Percentiles rank a stretch among this genome's conserved stretches.
Conservation (phyloP, 2,888 invertebrate genomes). For the Heliconius ismenius region DNA sequence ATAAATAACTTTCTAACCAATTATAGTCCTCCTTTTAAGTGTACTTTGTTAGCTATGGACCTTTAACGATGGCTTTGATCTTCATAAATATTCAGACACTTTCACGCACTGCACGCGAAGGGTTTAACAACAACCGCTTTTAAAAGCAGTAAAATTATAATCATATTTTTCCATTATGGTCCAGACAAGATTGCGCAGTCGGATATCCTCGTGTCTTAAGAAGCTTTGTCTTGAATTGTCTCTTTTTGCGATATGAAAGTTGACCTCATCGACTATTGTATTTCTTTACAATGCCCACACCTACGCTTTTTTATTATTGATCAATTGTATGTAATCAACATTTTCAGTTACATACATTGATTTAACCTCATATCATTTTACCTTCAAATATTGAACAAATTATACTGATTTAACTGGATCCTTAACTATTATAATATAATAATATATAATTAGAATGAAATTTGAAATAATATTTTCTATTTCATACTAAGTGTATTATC, state of each 20-base stretch:
- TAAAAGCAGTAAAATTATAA: constrained; percentile 44
- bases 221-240: constrained; percentile 56
- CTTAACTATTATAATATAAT: not conserved
- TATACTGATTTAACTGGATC: not conserved
- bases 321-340: not conserved
- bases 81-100: constrained; percentile 73
- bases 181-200: constrained; percentile 37
- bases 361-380: not conserved
- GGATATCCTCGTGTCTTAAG: constrained; percentile 50
- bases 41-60: constrained; percentile 54
- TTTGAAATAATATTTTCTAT: constrained; percentile 5
- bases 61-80: constrained; percentile 59
- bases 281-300: constrained; percentile 42
- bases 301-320: constrained; percentile 30
- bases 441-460: not conserved
- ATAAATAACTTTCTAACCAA: constrained; percentile 70
- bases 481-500: constrained; percentile 2
- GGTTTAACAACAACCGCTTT: constrained; percentile 42
- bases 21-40: constrained; percentile 61
- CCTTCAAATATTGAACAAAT: not conserved
- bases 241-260: constrained; percentile 69
- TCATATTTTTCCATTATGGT: constrained; percentile 41
- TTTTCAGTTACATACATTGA: not conserved
- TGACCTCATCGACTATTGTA: constrained; percentile 57
- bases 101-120: constrained; percentile 65